Evolutionary conservation across 2,797 vertebrate genomes (phyloP).

Genomic region (Rachycentron canadum): DNA sequence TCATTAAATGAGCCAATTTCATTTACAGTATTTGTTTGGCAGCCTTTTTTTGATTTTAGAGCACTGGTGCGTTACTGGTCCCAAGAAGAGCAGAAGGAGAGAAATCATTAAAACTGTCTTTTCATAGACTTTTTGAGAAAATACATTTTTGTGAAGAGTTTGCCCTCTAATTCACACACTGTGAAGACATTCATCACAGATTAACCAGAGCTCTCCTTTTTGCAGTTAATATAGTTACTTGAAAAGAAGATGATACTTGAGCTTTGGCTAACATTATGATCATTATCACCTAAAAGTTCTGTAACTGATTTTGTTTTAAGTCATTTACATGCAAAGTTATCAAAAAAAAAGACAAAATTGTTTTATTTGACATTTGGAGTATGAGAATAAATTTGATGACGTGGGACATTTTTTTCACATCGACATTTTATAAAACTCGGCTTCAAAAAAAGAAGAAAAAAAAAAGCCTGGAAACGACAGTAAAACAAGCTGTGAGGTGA

Average conservation of each 20-base stretch:
- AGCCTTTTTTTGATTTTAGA: not conserved
- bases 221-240: not conserved
- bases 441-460: too few relatives aligned
- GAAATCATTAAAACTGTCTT: conserved; percentile 22
- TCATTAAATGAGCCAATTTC: not conserved
- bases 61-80: not conserved
- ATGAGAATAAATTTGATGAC: conserved; percentile 4
- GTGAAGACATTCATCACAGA: conserved; percentile 14
- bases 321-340: not conserved
- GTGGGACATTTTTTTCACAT: not conserved
- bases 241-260: not conserved
- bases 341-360: conserved; percentile 8
- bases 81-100: conserved; percentile 5
- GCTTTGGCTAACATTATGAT: not conserved
- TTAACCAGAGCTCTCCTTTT: not conserved
- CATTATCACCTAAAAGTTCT: not conserved
- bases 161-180: not conserved
- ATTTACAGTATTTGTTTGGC: conserved; percentile 8
- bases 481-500: conserved; percentile 45
- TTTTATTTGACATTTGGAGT: conserved; percentile 11
- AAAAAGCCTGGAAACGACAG: conserved; percentile 11
- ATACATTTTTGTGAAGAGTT: conserved; percentile 14
- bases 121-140: conserved; percentile 15
- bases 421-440: conserved; percentile 22
- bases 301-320: not conserved